A percentile compares a stretch with the other conserved stretches of the same genome.
phyloP scores from a whole-genome alignment of 2,797 vertebrate species.

The Bovichtus diacanthus region DNA sequence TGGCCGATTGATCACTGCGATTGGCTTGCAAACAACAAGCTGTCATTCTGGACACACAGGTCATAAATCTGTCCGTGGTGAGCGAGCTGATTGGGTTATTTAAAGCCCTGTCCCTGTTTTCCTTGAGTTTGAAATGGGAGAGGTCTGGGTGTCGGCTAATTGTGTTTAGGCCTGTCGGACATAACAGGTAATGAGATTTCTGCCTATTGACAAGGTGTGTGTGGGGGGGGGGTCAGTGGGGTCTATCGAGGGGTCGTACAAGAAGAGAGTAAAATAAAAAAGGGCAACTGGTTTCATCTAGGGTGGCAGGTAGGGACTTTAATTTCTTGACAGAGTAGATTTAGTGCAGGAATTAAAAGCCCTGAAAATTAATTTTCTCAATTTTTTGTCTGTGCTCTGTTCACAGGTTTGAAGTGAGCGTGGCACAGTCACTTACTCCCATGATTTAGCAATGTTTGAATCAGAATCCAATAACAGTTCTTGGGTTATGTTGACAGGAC shows the following conservation, averaged over 20 bases:
- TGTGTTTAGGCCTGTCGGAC: slow-evolving; percentile 64
- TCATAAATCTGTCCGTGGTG: slow-evolving; percentile 71
- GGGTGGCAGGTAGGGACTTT: not conserved
- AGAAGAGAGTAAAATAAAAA: not conserved
- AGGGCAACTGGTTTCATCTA: slow-evolving; percentile 1
- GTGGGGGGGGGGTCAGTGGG: slow-evolving; percentile 26
- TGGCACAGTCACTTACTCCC: not conserved
- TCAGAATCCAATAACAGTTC: not conserved
- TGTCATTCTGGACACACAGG: slow-evolving; percentile 45
- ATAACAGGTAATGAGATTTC: slow-evolving; percentile 73
- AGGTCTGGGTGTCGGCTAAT: slow-evolving; percentile 61
- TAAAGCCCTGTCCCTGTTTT: slow-evolving; percentile 54
- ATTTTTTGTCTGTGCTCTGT: not conserved
- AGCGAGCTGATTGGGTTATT: slow-evolving; percentile 77
- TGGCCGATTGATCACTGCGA: slow-evolving; percentile 71
- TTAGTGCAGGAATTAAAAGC: not conserved
- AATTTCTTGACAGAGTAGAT: not conserved
- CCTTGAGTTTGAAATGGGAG: slow-evolving; percentile 60
- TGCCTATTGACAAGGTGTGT: slow-evolving; percentile 52
- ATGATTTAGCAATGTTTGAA: not conserved
- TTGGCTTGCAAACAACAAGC: slow-evolving; percentile 65
- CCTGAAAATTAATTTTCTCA: not conserved
- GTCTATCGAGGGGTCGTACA: slow-evolving; percentile 16
- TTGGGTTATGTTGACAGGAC: not conserved
- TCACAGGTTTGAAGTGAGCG: not conserved